Percentiles rank a stretch among this genome's conserved stretches.
Conservation (phyloP, 2,888 invertebrate species). For the Tiliacea citrago region DNA sequence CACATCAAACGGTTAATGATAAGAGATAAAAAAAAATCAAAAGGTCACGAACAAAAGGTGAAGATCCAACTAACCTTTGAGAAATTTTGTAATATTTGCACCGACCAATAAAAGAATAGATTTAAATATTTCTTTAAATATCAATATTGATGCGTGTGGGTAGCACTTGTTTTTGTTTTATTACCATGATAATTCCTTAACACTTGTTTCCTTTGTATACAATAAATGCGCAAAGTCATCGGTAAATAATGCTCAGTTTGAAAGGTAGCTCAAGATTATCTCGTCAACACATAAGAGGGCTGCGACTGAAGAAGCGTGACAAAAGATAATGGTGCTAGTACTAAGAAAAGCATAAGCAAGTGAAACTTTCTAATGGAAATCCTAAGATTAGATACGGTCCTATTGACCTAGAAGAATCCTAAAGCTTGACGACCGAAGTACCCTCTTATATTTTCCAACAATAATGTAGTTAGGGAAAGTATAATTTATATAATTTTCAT, state of each 20-base stretch:
- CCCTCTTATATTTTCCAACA: conserved; percentile 24
- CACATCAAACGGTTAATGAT: conserved; percentile 9
- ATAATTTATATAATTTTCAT: not conserved
- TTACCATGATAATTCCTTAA: conserved; percentile 15
- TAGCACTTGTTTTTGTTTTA: conserved; percentile 14
- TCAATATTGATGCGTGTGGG: conserved; percentile 1
- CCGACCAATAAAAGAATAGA: conserved; percentile 21
- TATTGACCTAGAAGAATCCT: conserved; percentile 50
- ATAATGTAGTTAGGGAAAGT: conserved; percentile 26
- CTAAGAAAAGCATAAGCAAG: conserved; percentile 57
- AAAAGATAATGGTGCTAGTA: conserved; percentile 58
- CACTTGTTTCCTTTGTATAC: conserved; percentile 15
- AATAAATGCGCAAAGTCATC: conserved; percentile 24
- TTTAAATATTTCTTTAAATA: not conserved
- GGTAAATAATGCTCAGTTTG: conserved; percentile 31
- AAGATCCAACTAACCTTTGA: conserved; percentile 34
- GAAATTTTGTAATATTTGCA: conserved; percentile 31
- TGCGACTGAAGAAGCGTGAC: conserved; percentile 54
- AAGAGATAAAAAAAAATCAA: conserved; percentile 17
- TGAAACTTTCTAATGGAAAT: conserved; percentile 74
- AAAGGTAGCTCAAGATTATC: conserved; percentile 35
- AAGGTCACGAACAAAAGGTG: conserved; percentile 34
- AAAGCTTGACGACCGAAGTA: conserved; percentile 15
- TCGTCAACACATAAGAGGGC: conserved; percentile 40
- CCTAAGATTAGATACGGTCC: conserved; percentile 69